These are phyloP conservation scores for Oedothorax gibbosus DNA, from an alignment of 1,140 invertebrate genomes.

Conservation along the genomic window DNA sequence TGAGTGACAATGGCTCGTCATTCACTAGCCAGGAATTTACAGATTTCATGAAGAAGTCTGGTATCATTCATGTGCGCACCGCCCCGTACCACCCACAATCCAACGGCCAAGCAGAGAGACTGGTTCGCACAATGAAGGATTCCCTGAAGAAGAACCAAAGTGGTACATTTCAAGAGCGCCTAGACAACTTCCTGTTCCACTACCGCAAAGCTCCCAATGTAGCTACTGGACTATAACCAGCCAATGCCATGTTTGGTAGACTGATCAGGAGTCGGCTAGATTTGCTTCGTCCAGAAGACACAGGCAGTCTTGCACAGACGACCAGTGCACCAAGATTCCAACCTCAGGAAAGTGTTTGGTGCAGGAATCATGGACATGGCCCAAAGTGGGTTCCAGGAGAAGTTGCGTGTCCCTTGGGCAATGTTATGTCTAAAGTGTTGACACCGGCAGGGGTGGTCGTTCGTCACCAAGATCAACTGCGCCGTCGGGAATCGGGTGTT, in stretches of 20 bases:
- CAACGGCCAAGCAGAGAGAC: constrained; percentile 69
- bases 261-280: constrained; percentile 24
- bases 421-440: background rate
- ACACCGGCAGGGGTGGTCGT: background rate
- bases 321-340: background rate
- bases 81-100: constrained; percentile 68
- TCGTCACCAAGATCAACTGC: constrained; percentile 9
- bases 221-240: constrained; percentile 9
- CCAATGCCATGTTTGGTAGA: background rate
- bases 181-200: constrained; percentile 27
- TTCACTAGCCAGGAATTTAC: constrained; percentile 69
- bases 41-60: constrained; percentile 67
- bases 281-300: constrained; percentile 1
- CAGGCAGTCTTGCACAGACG: background rate
- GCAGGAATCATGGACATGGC: background rate
- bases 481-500: background rate
- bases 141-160: background rate
- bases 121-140: constrained; percentile 62
- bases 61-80: constrained; percentile 66
- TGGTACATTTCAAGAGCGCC: background rate
- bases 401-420: constrained; percentile 9
- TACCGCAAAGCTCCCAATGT: background rate
- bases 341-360: constrained; percentile 1
- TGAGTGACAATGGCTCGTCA: constrained; percentile 69
- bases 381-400: constrained; percentile 13